These are phyloP conservation scores for Cathartes aura DNA, from an alignment of 2,113 vertebrate species.

Conservation along the genomic window DNA sequence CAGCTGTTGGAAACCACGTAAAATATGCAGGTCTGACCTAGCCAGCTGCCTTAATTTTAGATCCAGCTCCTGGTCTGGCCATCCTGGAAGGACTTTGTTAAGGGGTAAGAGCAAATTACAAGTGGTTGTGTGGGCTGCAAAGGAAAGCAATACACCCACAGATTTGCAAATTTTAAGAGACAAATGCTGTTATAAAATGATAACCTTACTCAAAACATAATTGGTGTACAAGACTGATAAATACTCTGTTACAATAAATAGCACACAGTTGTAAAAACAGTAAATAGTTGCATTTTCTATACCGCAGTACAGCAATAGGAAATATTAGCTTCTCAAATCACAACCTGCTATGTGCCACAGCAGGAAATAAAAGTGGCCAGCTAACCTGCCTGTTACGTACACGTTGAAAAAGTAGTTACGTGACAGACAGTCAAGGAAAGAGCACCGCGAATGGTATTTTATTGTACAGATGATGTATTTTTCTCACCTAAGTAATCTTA, in stretches of 20 bases:
- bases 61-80: background rate
- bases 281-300: conserved; percentile 1
- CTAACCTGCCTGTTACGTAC: background rate
- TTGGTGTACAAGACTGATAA: conserved; percentile 16
- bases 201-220: conserved; percentile 4
- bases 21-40: background rate
- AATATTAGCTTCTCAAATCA: background rate
- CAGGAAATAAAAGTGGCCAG: background rate
- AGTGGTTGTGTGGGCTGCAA: background rate
- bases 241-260: conserved; percentile 52
- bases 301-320: background rate
- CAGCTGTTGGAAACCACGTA: background rate
- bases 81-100: background rate
- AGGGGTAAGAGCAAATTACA: background rate
- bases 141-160: background rate
- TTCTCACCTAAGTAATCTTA: background rate
- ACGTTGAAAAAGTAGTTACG: background rate
- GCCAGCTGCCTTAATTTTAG: background rate
- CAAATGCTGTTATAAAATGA: background rate
- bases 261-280: conserved; percentile 39
- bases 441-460: background rate
- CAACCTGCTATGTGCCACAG: background rate
- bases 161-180: background rate
- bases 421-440: background rate
- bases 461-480: background rate